Evolutionary conservation across 2,797 vertebrate species (phyloP), one percentile per base, ranked within the genome.

Genomic region (Sebastes wilsoni): DNA sequence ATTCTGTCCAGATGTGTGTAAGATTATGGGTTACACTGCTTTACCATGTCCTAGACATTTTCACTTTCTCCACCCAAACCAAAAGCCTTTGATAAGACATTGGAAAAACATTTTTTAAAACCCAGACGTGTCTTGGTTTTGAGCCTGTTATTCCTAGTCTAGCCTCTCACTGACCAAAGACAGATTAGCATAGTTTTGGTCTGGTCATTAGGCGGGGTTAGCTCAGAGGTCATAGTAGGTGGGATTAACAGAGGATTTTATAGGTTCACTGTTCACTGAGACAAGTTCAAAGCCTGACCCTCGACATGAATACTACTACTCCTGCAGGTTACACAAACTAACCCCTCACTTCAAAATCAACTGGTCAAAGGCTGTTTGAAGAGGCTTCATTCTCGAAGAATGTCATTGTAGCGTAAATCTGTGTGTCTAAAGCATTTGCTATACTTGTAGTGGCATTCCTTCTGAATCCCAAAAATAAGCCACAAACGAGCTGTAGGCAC

Each of bases 171-270:
- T 83, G 82, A 91, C 77, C 67, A 84, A 59, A 80, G 9, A 66
- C 70, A 77, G 90, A 93, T 93, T 89, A 91, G 67, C 83, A 87
- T 85, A 85, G 85, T 82, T 90, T 65, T 66, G 81, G 68, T 82
- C 55, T 62, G 72, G 75, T 77, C 76, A 70, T 90, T 85, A 77
- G 66, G 68, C 4, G 2, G 59, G 67, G 79, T 78, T 61, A 84
- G 80, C 54, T 82, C 56, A 70, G 72, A 79, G 88, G 75, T 91
- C 66, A 69, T 7, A 52, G 79, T 75, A 42, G 77, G n/a, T 71
- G 72, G 86, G 75, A 87, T 89, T 89, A 82, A 81, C 59, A 79
- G 77, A 76, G 81, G 80, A 42, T 85, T 92, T 87, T 69, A 74
- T 81, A 71, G 79, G 80, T 79, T 88, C 79, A 18, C 76, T 56